phyloP scores from a whole-genome alignment of 2,888 invertebrate species.

The Drosophila anomelani region DNA sequence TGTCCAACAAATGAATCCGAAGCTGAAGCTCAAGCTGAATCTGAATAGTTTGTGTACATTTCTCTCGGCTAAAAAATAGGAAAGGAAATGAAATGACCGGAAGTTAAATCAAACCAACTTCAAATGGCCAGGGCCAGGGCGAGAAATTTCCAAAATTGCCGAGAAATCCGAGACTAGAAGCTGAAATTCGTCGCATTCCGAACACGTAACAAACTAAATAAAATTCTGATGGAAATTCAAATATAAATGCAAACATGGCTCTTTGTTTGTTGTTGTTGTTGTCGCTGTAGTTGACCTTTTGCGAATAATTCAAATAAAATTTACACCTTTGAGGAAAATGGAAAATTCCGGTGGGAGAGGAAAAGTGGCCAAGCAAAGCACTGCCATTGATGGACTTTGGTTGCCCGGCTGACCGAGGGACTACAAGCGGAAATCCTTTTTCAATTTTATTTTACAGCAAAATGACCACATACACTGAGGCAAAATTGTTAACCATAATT shows the following conservation, averaged over 20 bases:
- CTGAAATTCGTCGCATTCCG: conserved; percentile 55
- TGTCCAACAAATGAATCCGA: conserved; percentile 2
- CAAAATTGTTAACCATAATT: not conserved
- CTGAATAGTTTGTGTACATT: conserved; percentile 33
- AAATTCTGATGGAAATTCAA: conserved; percentile 60
- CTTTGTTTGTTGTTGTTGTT: conserved; percentile 21
- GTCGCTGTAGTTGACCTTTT: conserved; percentile 48
- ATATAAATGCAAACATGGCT: conserved; percentile 7
- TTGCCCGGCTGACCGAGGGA: conserved; percentile 65
- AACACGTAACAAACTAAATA: conserved; percentile 66
- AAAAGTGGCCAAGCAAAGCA: not conserved
- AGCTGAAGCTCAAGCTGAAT: not conserved
- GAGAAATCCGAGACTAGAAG: conserved; percentile 47
- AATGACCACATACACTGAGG: conserved; percentile 30
- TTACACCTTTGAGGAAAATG: conserved; percentile 69
- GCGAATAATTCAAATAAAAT: conserved; percentile 80
- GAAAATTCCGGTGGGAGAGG: not conserved
- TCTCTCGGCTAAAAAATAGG: conserved; percentile 27
- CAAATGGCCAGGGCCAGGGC: conserved; percentile 37
- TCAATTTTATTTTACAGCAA: conserved; percentile 73
- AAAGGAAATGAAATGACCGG: conserved; percentile 79
- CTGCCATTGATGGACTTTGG: conserved; percentile 61
- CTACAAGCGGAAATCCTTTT: conserved; percentile 78
- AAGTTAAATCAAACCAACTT: conserved; percentile 75
- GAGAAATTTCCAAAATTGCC: conserved; percentile 56